These are phyloP conservation scores for Hystrix cristata DNA, from an alignment of 2,113 vertebrate species.

Conservation along the genomic window DNA sequence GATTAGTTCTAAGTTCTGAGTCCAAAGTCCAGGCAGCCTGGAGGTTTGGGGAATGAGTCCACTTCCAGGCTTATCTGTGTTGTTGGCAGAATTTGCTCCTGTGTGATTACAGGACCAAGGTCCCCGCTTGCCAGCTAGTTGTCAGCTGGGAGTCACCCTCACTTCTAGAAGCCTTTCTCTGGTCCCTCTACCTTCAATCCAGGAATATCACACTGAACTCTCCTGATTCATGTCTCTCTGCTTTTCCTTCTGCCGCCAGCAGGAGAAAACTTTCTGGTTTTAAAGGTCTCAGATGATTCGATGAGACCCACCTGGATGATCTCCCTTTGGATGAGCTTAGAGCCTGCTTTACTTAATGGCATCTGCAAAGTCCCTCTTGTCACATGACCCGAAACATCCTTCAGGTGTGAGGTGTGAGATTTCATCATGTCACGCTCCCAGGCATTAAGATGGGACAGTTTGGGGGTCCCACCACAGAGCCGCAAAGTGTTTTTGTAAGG, in stretches of 20 bases:
- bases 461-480: too few species aligned
- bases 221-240: not conserved
- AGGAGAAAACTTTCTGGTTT: not conserved
- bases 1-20: not conserved
- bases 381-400: fast-evolving
- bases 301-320: not conserved
- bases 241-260: not conserved
- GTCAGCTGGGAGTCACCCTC: not conserved
- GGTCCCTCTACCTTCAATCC: not conserved
- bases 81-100: not conserved
- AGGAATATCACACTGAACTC: not conserved
- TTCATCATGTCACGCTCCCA: not conserved
- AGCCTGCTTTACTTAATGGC: not conserved
- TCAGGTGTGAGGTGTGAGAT: not conserved
- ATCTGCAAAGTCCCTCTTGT: not conserved
- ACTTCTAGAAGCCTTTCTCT: not conserved
- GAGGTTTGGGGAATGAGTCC: not conserved
- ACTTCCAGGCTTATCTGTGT: not conserved
- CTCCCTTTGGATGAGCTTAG: not conserved
- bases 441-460: not conserved
- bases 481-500: too few species aligned
- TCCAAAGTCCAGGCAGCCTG: not conserved
- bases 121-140: not conserved
- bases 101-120: not conserved
- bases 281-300: not conserved